Percentiles rank a stretch among this genome's conserved stretches.
Conservation (phyloP, 2,797 vertebrate species). For the Anguilla anguilla region DNA sequence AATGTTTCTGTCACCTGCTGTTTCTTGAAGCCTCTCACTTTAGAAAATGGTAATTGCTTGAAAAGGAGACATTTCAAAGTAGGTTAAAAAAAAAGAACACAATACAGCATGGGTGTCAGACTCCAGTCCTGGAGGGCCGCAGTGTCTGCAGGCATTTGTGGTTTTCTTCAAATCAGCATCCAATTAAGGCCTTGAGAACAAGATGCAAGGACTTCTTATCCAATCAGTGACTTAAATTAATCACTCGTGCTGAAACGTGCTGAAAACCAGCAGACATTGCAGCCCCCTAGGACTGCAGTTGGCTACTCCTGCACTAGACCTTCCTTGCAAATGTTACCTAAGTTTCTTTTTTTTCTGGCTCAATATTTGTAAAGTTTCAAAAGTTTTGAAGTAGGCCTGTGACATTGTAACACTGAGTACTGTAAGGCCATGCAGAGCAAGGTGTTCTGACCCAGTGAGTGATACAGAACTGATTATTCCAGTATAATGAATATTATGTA, state of each 20-base stretch:
- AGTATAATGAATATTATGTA: background rate
- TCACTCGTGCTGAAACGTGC: too few species aligned
- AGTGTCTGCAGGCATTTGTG: too few species aligned
- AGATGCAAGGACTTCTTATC: too few species aligned
- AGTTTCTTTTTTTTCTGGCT: background rate
- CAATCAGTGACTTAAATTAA: too few species aligned
- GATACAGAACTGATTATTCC: too few species aligned
- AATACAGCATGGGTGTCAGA: too few species aligned
- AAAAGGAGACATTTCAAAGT: constrained; percentile 18
- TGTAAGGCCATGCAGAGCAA: background rate
- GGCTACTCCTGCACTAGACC: background rate
- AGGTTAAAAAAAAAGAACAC: background rate
- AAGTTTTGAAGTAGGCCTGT: background rate
- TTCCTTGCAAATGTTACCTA: constrained; percentile 10
- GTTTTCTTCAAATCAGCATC: too few species aligned
- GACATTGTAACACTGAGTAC: background rate
- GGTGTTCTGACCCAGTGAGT: background rate
- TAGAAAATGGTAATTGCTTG: background rate
- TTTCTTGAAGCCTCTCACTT: background rate
- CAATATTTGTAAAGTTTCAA: background rate
- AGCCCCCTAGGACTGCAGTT: too few species aligned
- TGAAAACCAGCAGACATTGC: too few species aligned
- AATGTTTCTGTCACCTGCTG: constrained; percentile 24
- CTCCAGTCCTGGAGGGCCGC: too few species aligned
- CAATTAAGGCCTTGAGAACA: too few species aligned